Evolutionary conservation across 92 coral and sea anemone species (phyloP).

Genomic region (Pocillopora meandrina): DNA sequence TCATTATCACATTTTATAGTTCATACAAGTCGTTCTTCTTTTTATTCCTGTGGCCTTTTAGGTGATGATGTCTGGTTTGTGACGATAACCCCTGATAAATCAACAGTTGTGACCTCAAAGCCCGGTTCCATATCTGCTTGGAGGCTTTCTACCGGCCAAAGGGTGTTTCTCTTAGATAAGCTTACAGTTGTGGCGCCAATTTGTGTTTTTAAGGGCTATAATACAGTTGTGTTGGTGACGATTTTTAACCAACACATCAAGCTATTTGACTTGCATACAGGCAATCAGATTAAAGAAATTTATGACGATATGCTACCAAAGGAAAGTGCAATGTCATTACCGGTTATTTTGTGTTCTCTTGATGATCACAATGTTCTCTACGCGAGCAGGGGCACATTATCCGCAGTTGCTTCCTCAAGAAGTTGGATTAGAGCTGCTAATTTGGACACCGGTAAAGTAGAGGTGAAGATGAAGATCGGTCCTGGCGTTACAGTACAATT

Average conservation of each 20-base stretch:
- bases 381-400: conserved; percentile 31
- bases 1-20: not conserved
- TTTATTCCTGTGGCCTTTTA: not conserved
- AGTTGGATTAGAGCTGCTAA: conserved; percentile 54
- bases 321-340: conserved; percentile 13
- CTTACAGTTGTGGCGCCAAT: conserved; percentile 49
- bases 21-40: not conserved
- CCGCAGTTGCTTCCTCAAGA: not conserved
- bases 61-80: conserved; percentile 59
- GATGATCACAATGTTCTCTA: conserved; percentile 41
- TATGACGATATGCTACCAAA: conserved; percentile 27
- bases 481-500: conserved; percentile 27
- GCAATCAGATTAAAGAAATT: conserved; percentile 33
- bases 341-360: conserved; percentile 24
- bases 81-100: conserved; percentile 58
- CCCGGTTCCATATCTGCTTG: conserved; percentile 61
- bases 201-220: conserved; percentile 24
- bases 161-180: conserved; percentile 47
- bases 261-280: conserved; percentile 56
- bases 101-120: conserved; percentile 59
- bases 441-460: conserved; percentile 42
- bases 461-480: conserved; percentile 6
- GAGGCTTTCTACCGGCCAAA: conserved; percentile 75
- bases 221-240: conserved; percentile 39
- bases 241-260: conserved; percentile 28